A percentile compares a stretch with the other conserved stretches of the same genome.
These are phyloP conservation scores for Stenurella melanura DNA, from an alignment of 2,888 invertebrate species.

Conservation along the genomic window DNA sequence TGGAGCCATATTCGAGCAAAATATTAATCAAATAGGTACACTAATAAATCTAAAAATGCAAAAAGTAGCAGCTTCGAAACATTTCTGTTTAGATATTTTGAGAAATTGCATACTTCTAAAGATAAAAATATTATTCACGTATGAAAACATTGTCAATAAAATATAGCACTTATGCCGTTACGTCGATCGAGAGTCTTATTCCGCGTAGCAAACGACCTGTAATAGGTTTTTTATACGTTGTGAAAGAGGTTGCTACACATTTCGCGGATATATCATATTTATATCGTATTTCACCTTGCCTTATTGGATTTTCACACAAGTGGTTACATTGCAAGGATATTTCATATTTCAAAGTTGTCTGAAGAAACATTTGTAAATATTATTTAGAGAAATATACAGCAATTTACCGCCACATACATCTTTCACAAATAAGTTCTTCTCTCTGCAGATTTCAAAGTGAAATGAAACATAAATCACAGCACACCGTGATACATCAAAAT, in stretches of 20 bases:
- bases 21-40: no score
- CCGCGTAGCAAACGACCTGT: no score
- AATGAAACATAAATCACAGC: slow-evolving; percentile 54
- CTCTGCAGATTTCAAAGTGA: slow-evolving; percentile 47
- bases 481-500: slow-evolving; percentile 54
- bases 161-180: no score
- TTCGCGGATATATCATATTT: slow-evolving; percentile 10
- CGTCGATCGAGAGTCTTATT: no score
- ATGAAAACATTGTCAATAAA: no score
- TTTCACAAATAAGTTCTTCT: slow-evolving; percentile 41
- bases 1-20: no score
- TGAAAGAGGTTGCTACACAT: background rate
- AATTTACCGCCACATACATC: slow-evolving; percentile 34
- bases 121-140: no score
- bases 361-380: slow-evolving; percentile 44
- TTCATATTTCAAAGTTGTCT: slow-evolving; percentile 28
- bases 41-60: no score
- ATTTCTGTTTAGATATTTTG: no score
- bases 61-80: no score
- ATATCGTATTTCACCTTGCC: slow-evolving; percentile 7
- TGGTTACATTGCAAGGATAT: slow-evolving; percentile 16
- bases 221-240: background rate
- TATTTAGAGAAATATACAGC: slow-evolving; percentile 41
- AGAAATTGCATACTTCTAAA: no score
- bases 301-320: slow-evolving; percentile 35